Base-by-base conservation (phyloP, 2,797 vertebrate species). In the Dicrostonyx torquatus region DNA sequence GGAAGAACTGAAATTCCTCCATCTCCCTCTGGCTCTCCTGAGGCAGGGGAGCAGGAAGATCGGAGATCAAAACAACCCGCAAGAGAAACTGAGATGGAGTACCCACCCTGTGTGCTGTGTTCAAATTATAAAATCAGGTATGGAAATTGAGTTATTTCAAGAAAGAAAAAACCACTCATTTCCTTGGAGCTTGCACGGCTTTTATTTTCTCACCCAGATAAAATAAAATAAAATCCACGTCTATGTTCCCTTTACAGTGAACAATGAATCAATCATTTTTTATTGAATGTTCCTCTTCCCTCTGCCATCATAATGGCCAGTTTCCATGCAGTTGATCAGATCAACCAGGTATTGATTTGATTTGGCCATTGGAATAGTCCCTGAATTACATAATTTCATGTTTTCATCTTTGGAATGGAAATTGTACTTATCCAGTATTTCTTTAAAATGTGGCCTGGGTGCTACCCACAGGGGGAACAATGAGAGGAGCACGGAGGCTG, bases 241-340 rank as follows among this genome's bases (percentile, higher is more conserved):
- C 89, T 87, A 29, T 84, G 55, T 95, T 96, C 45, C 64, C 93
- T 85, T 79, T 91, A 43, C 26, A 11, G 18, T 62, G 62, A 94
- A 90, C 68, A 82, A 87, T 76, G 48, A 94, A 94, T 91, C 91
- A 93, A 64, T 85, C 66, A 37, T 34, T 86, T 95, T 88, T 64
- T 40, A 96, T 91, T 96, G 87, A 90, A 77, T 90, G 60, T 93
- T 86, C 53, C 50, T 84, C 43, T 37, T 70, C 50, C 29, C 86
- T 93, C 93, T 95, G 79, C 40, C 87, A 20, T 31, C 34, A 80
- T 93, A 96, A 96, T 94, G 89, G 53, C 76, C 48, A 84, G 76
- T 93, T 94, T 97, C 87, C 90, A 72, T 86, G 34, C n/a, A 94
- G 83, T 72, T 91, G 93, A 96, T 96, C 93, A 95, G 48, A 96